Base-by-base conservation (phyloP, 2,888 invertebrate genomes). In the Ectemnius lituratus region DNA sequence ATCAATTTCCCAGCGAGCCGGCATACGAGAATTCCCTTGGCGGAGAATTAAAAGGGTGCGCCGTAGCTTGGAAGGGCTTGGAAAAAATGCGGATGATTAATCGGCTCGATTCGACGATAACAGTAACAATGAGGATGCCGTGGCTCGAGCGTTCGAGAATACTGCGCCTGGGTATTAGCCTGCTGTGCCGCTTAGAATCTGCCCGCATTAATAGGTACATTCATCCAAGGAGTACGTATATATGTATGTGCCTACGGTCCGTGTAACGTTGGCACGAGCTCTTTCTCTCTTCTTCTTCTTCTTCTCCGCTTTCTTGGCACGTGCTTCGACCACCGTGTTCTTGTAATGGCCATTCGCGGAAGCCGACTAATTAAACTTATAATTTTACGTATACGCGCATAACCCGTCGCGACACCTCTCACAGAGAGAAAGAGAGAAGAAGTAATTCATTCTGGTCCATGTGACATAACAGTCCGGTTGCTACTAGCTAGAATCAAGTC, bases 281-380 rank as follows among this genome's bases (percentile, higher is more conserved):
- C 37, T 37, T 23, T 11, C 37, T 37, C 37, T 37, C 37, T 11
- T 37, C 37, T 37, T 1, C 37, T 37, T 37, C 37, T 11, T 37
- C 37, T 37, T 1, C 37, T 37, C 8, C 64, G 45, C 46, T 49
- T 70, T 61, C 18, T 37, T 57, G 71, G 73, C 82, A 72, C 80
- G 82, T 82, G 82, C 78, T 67, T 56, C 62, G 23, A 56, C 69
- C 66, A 70, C 66, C 77, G 75, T 76, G 62, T 82, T 82, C 82
- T 80, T 76, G 82, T 82, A 82, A 81, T 62, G 63, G 70, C 77
- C 28, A 58, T 76, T 76, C 67, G 58, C 66, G 76, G 70, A 69
- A 63, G 70, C 63, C 49, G 58, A 45, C 62, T 80, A 80, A 80
- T 80, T 80, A 80, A 77, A 77, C 62, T 63, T 37, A 6, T 37